These are phyloP conservation scores for Galeopterus variegatus DNA, from an alignment of 2,113 vertebrate species.

Conservation along the genomic window DNA sequence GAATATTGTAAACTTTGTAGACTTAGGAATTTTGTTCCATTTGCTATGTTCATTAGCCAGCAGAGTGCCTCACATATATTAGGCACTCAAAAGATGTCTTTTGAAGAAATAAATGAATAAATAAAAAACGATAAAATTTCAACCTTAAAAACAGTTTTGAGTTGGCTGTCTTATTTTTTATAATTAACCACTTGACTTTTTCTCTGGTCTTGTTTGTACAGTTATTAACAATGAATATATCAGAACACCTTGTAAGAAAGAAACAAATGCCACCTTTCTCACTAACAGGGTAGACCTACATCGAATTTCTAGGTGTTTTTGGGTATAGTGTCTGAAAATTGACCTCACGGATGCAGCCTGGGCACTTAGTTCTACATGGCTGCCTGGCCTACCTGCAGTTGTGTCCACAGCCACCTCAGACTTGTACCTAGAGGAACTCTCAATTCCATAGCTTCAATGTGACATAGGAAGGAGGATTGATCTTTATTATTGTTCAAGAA, in stretches of 20 bases:
- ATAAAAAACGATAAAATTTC: not conserved
- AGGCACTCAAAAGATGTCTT: not conserved
- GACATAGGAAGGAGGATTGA: not conserved
- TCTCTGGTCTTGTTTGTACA: not conserved
- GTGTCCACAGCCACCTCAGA: not conserved
- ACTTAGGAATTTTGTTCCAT: not conserved
- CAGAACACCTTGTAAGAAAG: not conserved
- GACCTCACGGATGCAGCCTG: not conserved
- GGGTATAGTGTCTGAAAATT: accelerated
- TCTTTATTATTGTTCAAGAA: slow-evolving; percentile 56
- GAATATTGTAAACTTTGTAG: not conserved
- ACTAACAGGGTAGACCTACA: not conserved
- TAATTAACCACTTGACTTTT: not conserved
- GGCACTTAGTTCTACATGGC: not conserved
- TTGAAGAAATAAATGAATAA: not conserved
- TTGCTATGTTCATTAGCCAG: not conserved
- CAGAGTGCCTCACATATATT: not conserved
- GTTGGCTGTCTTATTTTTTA: not conserved
- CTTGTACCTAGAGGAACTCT: no score
- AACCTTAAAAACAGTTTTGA: not conserved
- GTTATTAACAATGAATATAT: not conserved
- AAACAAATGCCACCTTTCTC: not conserved
- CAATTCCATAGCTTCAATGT: not conserved
- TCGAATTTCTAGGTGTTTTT: not conserved
- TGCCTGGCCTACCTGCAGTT: not conserved